Evolutionary conservation across 2,888 invertebrate genomes (phyloP).

Genomic region (Athrips mouffetella): DNA sequence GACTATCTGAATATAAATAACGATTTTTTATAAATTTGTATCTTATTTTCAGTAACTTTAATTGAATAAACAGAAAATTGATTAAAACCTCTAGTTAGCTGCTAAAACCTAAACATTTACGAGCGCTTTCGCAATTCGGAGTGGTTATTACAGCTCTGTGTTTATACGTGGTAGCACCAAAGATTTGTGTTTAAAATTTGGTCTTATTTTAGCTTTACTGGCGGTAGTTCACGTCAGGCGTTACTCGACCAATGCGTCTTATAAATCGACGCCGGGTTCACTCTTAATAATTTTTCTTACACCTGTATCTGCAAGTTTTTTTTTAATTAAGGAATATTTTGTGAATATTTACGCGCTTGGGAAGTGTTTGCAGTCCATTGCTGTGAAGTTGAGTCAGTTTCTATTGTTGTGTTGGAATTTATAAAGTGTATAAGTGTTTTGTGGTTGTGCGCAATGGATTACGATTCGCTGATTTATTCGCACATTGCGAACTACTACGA

Average conservation of each 20-base stretch:
- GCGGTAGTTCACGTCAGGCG: slow-evolving; percentile 72
- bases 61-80: too few relatives aligned
- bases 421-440: slow-evolving; percentile 26
- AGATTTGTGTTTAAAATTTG: slow-evolving; percentile 79
- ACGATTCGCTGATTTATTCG: slow-evolving; percentile 81
- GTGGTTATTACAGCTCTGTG: slow-evolving; percentile 57
- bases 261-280: slow-evolving; percentile 61
- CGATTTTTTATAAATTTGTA: too few relatives aligned
- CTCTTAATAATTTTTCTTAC: slow-evolving; percentile 31
- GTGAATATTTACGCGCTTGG: too few relatives aligned
- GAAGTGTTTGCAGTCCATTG: slow-evolving; percentile 1
- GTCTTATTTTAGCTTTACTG: slow-evolving; percentile 79
- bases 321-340: too few relatives aligned
- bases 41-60: too few relatives aligned
- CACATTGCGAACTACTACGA: slow-evolving; percentile 82
- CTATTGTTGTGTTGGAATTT: slow-evolving; percentile 19
- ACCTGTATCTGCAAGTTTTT: not conserved
- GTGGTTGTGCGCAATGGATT: slow-evolving; percentile 74
- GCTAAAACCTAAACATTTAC: slow-evolving; percentile 14
- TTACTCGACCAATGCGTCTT: slow-evolving; percentile 73
- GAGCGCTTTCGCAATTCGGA: slow-evolving; percentile 14
- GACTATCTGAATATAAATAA: too few relatives aligned
- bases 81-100: too few relatives aligned
- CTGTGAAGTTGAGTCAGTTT: too few relatives aligned
- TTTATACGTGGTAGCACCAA: slow-evolving; percentile 53